phyloP scores from a whole-genome alignment of 2,888 invertebrate species.

The Agapetus fuscipes region DNA sequence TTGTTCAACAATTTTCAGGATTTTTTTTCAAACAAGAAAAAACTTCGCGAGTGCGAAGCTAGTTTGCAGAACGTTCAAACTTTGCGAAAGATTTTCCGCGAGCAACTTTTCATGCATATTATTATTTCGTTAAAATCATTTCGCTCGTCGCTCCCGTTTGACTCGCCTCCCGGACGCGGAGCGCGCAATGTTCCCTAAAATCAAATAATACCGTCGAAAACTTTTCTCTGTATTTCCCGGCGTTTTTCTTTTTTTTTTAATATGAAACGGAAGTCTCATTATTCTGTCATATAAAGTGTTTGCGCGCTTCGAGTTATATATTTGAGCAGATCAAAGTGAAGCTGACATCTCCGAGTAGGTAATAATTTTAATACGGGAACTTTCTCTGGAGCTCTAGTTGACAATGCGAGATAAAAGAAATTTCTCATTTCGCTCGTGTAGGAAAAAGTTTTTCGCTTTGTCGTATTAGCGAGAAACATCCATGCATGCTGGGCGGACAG shows the following conservation, averaged over 20 bases:
- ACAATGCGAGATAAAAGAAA: constrained; percentile 12
- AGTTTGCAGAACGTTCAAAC: too few relatives aligned
- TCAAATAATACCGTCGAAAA: neutral
- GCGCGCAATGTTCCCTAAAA: too few relatives aligned
- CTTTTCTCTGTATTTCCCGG: neutral
- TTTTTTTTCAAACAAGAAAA: too few relatives aligned
- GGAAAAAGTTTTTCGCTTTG: constrained; percentile 14
- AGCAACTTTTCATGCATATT: too few relatives aligned
- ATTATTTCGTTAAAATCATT: too few relatives aligned
- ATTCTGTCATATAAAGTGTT: neutral
- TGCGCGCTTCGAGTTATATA: neutral
- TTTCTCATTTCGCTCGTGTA: constrained; percentile 11
- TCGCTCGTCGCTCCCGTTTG: too few relatives aligned
- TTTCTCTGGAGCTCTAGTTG: neutral
- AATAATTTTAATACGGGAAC: neutral
- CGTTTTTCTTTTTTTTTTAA: neutral
- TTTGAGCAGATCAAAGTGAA: neutral
- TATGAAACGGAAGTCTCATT: neutral
- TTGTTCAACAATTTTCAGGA: too few relatives aligned
- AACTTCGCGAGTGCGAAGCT: too few relatives aligned
- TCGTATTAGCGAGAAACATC: constrained; percentile 15
- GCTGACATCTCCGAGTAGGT: neutral
- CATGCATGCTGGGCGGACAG: too few relatives aligned
- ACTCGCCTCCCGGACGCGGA: too few relatives aligned
- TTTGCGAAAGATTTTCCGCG: too few relatives aligned